Percentiles rank a stretch among this genome's conserved stretches.
Conservation (phyloP, 2,888 invertebrate species). For the Acronicta alni region DNA sequence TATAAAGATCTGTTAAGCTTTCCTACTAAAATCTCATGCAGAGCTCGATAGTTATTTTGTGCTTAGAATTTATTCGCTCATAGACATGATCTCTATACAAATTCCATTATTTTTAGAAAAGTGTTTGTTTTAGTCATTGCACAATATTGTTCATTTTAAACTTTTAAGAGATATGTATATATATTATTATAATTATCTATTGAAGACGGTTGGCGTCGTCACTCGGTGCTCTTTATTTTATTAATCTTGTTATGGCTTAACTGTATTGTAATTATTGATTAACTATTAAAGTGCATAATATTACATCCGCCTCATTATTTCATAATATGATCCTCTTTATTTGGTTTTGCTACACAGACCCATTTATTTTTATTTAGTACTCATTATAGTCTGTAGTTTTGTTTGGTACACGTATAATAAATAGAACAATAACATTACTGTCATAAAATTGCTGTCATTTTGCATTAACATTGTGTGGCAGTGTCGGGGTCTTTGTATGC, state of each 20-base stretch:
- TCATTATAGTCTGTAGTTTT: conserved; percentile 11
- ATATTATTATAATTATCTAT: not conserved
- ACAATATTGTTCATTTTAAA: conserved; percentile 37
- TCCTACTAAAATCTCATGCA: conserved; percentile 15
- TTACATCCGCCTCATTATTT: conserved; percentile 62
- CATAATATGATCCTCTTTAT: conserved; percentile 39
- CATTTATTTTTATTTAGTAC: conserved; percentile 57
- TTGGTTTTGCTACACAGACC: conserved; percentile 64
- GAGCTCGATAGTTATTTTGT: conserved; percentile 11
- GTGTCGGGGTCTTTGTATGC: too few relatives aligned
- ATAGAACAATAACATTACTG: not conserved
- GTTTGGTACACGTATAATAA: conserved; percentile 3
- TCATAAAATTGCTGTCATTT: too few relatives aligned
- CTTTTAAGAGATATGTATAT: conserved; percentile 11
- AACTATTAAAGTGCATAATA: conserved; percentile 63
- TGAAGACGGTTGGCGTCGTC: conserved; percentile 24
- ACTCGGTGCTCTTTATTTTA: conserved; percentile 56
- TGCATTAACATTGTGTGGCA: too few relatives aligned
- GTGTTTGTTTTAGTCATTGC: conserved; percentile 38
- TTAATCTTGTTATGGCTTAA: conserved; percentile 32
- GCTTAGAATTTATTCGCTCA: conserved; percentile 11
- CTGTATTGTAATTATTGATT: conserved; percentile 47
- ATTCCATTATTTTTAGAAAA: conserved; percentile 27
- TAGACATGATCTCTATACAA: conserved; percentile 23
- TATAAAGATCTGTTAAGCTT: conserved; percentile 53